These are phyloP conservation scores for Lepus timidus DNA, from an alignment of 2,113 vertebrate genomes.

Conservation along the genomic window DNA sequence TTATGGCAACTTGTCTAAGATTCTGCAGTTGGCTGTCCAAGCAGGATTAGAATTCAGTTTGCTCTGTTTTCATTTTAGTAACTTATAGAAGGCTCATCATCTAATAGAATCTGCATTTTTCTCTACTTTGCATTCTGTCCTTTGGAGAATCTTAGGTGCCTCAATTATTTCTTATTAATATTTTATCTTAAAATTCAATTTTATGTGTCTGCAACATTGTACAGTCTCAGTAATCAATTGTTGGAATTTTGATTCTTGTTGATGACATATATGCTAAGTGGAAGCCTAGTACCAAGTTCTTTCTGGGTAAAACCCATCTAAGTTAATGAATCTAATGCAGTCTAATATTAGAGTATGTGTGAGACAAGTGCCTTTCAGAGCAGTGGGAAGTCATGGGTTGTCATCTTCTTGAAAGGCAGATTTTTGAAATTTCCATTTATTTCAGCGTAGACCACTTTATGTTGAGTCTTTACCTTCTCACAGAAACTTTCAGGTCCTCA, in stretches of 20 bases:
- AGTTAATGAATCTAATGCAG: not conserved
- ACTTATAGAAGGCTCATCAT: not conserved
- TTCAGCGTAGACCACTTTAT: not conserved
- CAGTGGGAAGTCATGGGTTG: not conserved
- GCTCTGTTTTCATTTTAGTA: not conserved
- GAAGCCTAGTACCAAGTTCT: not conserved
- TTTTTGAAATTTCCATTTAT: not conserved
- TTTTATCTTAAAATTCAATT: slow-evolving; percentile 42
- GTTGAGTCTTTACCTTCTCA: not conserved
- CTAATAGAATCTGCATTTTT: not conserved
- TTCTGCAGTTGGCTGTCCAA: not conserved
- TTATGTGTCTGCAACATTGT: not conserved
- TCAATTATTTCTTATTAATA: not conserved
- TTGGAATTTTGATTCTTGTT: not conserved
- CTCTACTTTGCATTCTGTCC: not conserved
- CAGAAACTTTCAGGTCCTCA: not conserved
- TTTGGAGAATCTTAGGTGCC: not conserved
- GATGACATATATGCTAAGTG: not conserved
- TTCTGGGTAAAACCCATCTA: not conserved
- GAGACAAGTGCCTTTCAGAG: not conserved
- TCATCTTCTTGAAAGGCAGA: not conserved
- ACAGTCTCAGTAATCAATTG: not conserved
- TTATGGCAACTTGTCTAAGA: not conserved
- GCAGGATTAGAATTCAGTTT: not conserved
- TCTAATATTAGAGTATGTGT: not conserved